Base-by-base conservation (phyloP, 2,888 invertebrate species). In the Crocallis elinguaria region DNA sequence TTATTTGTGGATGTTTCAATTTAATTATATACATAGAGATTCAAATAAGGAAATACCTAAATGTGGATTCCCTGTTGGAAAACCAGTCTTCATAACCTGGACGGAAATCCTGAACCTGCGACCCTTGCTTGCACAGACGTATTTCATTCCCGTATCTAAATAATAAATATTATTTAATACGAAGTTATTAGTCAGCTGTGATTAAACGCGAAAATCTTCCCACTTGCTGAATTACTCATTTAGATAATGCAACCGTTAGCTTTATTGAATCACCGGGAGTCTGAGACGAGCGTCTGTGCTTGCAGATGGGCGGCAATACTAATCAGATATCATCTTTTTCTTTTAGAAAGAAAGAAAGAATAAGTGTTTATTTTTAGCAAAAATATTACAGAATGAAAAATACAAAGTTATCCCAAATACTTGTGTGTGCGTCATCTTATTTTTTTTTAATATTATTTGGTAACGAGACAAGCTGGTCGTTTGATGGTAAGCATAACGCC, bases 201-300 rank as follows among this genome's bases (percentile, higher is more conserved):
- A 83, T 75, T 78, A 79, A 81, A 75, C 67, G 77, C 73, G 73
- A 77, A 76, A 76, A 79, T 80, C 78, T 78, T 64, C 63, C 59
- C 37, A 60, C 57, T 55, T 60, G 73, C 74, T 79, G 77, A 85
- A 80, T 86, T 84, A 85, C 83, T 84, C 82, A 84, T 81, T 81
- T 77, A 77, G 80, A 86, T 84, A 86, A 85, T 82, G 57, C 66
- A 29, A 66, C 84, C 77, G 84, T 86, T 85, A 78, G 74, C 71
- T 77, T 79, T 81, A 84, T 86, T 84, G 78, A 83, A 82, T 79
- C 68, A 69, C 59, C 49, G 60, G 53, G 60, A 60, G 63, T 49
- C 54, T 48, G 51, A 37, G 54, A 36, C 61, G 56, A 29, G 23
- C 21, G 6, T 23, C 29, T 5, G 43, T 19, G n/a, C 41, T 38